Percentiles rank a stretch among this genome's conserved stretches.
These are phyloP conservation scores for Rhadinocentrus ornatus DNA, from an alignment of 2,797 vertebrate genomes.

Conservation along the genomic window DNA sequence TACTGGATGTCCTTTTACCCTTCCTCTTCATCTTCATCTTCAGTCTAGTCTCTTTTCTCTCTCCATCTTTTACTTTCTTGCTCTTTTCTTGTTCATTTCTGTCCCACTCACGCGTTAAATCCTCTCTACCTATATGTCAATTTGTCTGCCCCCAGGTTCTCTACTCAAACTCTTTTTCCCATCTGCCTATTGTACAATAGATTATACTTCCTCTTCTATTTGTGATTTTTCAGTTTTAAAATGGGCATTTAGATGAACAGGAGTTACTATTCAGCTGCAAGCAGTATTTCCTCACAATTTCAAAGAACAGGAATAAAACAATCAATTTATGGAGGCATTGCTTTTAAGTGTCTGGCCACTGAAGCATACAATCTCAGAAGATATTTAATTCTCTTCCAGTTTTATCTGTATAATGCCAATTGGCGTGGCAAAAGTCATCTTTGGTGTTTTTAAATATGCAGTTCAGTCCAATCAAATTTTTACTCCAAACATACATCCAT, in stretches of 20 bases:
- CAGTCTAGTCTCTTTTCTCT: constrained; percentile 2
- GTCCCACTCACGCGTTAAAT: constrained; percentile 21
- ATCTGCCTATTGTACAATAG: constrained; percentile 9
- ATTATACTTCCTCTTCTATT: constrained; percentile 6
- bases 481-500: background rate
- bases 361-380: background rate
- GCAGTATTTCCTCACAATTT: background rate
- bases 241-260: background rate
- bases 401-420: background rate
- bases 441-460: too few relatives aligned
- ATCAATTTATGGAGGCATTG: constrained; percentile 1
- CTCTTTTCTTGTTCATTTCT: constrained; percentile 16
- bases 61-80: constrained; percentile 7
- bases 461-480: too few relatives aligned
- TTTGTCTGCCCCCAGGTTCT: constrained; percentile 12
- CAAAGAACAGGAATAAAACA: background rate
- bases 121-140: constrained; percentile 29
- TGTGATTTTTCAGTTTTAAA: constrained; percentile 13
- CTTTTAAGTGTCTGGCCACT: constrained; percentile 1
- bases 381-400: too few relatives aligned
- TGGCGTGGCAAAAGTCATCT: too few relatives aligned
- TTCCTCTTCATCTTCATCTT: constrained; percentile 26
- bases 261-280: background rate
- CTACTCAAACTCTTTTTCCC: background rate
- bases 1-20: constrained; percentile 42